These are phyloP conservation scores for Cepaea nemoralis DNA, from an alignment of 1,140 invertebrate genomes.

Conservation along the genomic window DNA sequence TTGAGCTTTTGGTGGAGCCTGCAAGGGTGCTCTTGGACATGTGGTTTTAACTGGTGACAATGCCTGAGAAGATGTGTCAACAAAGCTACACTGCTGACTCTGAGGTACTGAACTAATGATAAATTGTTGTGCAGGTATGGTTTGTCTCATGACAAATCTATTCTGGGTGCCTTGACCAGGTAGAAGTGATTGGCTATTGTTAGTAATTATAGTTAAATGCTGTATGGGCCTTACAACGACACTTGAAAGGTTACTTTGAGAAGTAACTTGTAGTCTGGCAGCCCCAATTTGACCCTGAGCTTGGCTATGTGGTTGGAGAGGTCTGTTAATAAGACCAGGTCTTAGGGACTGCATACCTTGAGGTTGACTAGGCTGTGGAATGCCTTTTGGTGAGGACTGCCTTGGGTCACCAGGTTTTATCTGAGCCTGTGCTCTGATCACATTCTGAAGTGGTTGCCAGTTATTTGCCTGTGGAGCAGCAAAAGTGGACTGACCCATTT, in stretches of 20 bases:
- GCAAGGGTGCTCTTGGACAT: neutral
- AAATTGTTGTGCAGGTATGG: neutral
- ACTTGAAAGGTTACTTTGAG: neutral
- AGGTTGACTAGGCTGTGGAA: neutral
- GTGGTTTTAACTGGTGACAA: neutral
- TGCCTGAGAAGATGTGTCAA: neutral
- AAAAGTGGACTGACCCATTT: neutral
- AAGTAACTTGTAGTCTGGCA: neutral
- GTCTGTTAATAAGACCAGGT: neutral
- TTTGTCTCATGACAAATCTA: neutral
- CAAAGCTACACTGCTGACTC: neutral
- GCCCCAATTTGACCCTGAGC: neutral
- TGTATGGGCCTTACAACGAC: constrained; percentile 16
- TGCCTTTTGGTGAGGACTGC: neutral
- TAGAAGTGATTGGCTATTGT: neutral
- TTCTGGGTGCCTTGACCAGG: neutral
- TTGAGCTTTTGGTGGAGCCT: neutral
- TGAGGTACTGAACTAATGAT: neutral
- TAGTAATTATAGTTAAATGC: neutral
- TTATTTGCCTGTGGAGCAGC: neutral
- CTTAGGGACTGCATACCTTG: neutral
- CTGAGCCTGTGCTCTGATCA: neutral
- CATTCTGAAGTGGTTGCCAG: constrained; percentile 6
- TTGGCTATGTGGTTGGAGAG: neutral
- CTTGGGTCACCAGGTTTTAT: neutral